phyloP scores from a whole-genome alignment of 2,797 vertebrate genomes.

The Novumbra hubbsi region DNA sequence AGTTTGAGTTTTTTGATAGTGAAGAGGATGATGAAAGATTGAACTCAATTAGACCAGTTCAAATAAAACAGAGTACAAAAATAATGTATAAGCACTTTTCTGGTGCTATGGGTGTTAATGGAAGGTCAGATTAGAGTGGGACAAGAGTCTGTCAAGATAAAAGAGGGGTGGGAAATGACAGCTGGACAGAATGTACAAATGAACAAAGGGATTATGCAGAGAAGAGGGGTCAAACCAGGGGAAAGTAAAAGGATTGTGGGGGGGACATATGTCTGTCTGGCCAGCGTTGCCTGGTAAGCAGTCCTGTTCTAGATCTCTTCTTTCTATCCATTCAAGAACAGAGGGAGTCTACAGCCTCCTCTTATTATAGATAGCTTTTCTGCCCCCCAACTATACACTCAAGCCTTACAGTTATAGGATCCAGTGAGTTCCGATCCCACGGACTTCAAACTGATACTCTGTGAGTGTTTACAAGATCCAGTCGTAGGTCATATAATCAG shows the following conservation, averaged over 20 bases:
- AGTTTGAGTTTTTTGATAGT: background rate
- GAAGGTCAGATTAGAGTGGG: constrained; percentile 29
- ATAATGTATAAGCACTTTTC: constrained; percentile 36
- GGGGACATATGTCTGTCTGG: constrained; percentile 29
- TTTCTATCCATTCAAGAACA: background rate
- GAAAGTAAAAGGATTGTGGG: constrained; percentile 27
- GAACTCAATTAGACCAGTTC: constrained; percentile 47
- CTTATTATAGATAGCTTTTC: background rate
- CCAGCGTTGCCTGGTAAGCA: constrained; percentile 30
- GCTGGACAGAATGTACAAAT: constrained; percentile 57
- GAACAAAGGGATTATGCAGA: constrained; percentile 54
- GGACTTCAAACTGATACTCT: background rate
- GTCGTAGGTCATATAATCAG: constrained; percentile 2
- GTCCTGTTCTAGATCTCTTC: constrained; percentile 33
- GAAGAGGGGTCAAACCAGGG: constrained; percentile 30
- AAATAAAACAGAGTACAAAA: constrained; percentile 27
- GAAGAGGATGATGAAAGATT: background rate
- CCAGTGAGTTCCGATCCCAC: background rate
- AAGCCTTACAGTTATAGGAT: background rate
- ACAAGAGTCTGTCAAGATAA: constrained; percentile 39
- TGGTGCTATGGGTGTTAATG: constrained; percentile 8
- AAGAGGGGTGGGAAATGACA: constrained; percentile 40
- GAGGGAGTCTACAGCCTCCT: constrained; percentile 12
- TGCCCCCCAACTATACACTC: background rate
- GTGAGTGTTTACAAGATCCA: background rate